phyloP scores from a whole-genome alignment of 2,113 vertebrate species.

The Numida meleagris region DNA sequence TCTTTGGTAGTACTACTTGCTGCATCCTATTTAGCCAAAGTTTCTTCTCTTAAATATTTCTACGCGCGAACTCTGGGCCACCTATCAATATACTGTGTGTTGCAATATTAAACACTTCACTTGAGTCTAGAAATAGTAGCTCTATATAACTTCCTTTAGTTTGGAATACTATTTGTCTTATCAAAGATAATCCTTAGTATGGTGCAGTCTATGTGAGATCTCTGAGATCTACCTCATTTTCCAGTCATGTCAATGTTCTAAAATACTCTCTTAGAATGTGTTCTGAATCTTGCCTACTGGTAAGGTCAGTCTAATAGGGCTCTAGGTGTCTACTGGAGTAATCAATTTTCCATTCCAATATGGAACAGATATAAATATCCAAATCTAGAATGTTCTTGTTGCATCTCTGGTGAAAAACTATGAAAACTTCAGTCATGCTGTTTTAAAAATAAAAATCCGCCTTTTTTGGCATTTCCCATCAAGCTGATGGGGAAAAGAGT shows the following conservation, averaged over 20 bases:
- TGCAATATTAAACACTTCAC: not conserved
- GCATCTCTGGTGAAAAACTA: not conserved
- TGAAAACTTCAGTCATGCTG: not conserved
- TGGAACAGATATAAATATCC: not conserved
- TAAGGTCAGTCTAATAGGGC: constrained; percentile 1
- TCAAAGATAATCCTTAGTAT: not conserved
- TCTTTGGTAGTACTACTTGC: not conserved
- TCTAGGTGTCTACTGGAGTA: not conserved
- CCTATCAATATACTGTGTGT: no score
- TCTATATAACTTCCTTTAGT: not conserved
- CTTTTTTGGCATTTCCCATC: not conserved
- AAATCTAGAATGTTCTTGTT: not conserved
- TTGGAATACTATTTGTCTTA: not conserved
- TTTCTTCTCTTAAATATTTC: not conserved
- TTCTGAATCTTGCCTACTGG: not conserved
- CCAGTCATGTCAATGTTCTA: not conserved
- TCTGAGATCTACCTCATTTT: not conserved
- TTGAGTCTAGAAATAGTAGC: not conserved
- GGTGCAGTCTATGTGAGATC: not conserved
- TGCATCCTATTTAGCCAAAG: not conserved
- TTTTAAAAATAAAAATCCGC: not conserved
- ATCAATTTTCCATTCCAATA: constrained; percentile 8
- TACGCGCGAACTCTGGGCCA: not conserved
- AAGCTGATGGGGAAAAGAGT: not conserved
- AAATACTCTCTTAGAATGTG: not conserved